These are phyloP conservation scores for Oncorhynchus tshawytscha DNA, from an alignment of 2,113 vertebrate species.

Conservation along the genomic window DNA sequence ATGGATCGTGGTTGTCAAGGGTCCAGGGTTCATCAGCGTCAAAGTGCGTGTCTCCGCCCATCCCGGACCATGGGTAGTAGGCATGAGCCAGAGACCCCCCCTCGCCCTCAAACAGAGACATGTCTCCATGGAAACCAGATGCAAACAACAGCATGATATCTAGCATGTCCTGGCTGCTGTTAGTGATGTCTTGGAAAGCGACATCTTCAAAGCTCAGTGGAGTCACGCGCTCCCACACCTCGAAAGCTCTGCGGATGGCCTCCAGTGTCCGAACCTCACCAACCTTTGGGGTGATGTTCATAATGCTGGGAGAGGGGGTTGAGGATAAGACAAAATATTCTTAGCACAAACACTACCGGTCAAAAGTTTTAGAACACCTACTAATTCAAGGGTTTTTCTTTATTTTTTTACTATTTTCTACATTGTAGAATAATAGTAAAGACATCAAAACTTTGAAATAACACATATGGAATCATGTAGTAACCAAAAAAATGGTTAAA, in stretches of 20 bases:
- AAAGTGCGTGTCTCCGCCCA: constrained; percentile 93
- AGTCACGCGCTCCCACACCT: constrained; percentile 83
- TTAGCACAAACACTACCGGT: not conserved
- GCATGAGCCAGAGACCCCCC: constrained; percentile 95
- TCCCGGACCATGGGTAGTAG: constrained; percentile 90
- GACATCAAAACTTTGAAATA: no score
- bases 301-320: constrained; percentile 75
- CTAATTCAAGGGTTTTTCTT: no score
- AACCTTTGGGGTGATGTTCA: constrained; percentile 86
- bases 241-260: constrained; percentile 84
- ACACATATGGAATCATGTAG: no score
- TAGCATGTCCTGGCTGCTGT: constrained; percentile 76
- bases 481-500: no score
- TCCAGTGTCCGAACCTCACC: constrained; percentile 73
- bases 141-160: constrained; percentile 96
- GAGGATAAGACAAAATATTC: not conserved
- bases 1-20: constrained; percentile 78
- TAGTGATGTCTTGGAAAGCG: constrained; percentile 73
- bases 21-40: constrained; percentile 96
- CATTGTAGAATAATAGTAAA: no score
- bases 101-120: constrained; percentile 90
- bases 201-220: constrained; percentile 86
- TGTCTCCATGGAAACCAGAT: constrained; percentile 94
- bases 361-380: not conserved
- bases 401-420: no score